Percentiles rank a stretch among this genome's conserved stretches.
phyloP scores from a whole-genome alignment of 2,113 vertebrate species.

The Leptosomus discolor region DNA sequence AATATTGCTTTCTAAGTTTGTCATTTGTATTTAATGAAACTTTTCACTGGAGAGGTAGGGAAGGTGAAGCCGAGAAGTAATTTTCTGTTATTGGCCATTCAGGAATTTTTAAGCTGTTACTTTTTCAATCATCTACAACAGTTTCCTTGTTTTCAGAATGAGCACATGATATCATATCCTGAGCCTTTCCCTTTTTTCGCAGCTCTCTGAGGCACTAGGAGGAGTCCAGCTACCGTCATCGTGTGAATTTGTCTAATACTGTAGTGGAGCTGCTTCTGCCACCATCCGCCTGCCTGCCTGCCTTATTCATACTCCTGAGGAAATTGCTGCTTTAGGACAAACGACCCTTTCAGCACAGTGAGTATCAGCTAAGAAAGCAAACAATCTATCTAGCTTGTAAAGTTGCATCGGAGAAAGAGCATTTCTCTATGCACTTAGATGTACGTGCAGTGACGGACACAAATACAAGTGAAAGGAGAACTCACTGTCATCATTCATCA shows the following conservation, averaged over 20 bases:
- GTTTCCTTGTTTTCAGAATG: slow-evolving; percentile 43
- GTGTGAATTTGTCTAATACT: not conserved
- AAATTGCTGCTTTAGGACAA: not conserved
- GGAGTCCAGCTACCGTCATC: not conserved
- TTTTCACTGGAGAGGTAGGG: not conserved
- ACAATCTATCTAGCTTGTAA: not conserved
- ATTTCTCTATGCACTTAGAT: not conserved
- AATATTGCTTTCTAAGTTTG: not conserved
- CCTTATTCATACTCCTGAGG: not conserved
- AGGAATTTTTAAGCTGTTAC: not conserved
- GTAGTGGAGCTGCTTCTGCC: not conserved
- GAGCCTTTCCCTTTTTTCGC: slow-evolving; percentile 52
- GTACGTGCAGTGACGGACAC: not conserved
- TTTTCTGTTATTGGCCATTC: not conserved
- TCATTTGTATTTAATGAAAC: not conserved
- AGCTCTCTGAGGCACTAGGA: slow-evolving; percentile 26
- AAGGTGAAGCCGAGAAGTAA: not conserved
- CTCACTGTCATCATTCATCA: not conserved
- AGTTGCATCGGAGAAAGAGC: not conserved
- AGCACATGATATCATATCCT: slow-evolving; percentile 63
- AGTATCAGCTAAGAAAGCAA: slow-evolving; percentile 33
- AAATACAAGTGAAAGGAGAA: not conserved
- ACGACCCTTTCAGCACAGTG: not conserved
- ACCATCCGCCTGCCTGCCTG: not conserved
- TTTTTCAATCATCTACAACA: not conserved